Evolutionary conservation across 2,113 vertebrate species (phyloP), one percentile per base, ranked within the genome.

Genomic region (Hepsetus odoe): DNA sequence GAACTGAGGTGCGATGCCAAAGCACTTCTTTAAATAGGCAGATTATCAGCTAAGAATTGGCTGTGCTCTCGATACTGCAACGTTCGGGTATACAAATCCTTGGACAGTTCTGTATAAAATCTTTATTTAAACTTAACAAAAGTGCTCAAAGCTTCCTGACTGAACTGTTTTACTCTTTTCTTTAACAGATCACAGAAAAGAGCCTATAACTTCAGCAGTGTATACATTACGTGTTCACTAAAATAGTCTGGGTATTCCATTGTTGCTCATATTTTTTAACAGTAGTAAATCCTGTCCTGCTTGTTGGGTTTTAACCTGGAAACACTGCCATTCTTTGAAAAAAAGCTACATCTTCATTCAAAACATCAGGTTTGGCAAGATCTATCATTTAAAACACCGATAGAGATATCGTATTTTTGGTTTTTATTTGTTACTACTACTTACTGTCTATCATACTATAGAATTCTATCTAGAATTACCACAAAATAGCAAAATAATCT

Each of bases 401-500:
- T 13, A 35, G 59, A 62, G 10, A 12, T 62, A 16, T 59, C 46
- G 18, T 59, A 59, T 30, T 59, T 61, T 62, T 62, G 59, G 30
- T 30, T n/a, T 38, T 33, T 38, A 65, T 22, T 38, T n/a, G 20
- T 35, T n/a, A 64, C 61, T 38, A 64, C 32, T 12, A 9, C 61
- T 11, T 1, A 65, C 8, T 33, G 59, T 7, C 9, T 33, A 62
- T 4, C 33, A n/a, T 62, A 18, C 18, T 51, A 20, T 1, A 32
- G 7, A 0, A 16, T 30, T 32, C 16, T 22, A 1, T 22, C 7
- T 65, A 22, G 20, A 10, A 22, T 38, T 65, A 22, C 1, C 18
- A n/a, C 7, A 65, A 35, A 38, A 35, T 65, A 65, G 18, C 32
- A 65, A 65, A 65, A 38, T 65, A 22, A 3, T 65, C 61, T 65